phyloP scores from a whole-genome alignment of 2,113 vertebrate genomes.

The Martes martes region DNA sequence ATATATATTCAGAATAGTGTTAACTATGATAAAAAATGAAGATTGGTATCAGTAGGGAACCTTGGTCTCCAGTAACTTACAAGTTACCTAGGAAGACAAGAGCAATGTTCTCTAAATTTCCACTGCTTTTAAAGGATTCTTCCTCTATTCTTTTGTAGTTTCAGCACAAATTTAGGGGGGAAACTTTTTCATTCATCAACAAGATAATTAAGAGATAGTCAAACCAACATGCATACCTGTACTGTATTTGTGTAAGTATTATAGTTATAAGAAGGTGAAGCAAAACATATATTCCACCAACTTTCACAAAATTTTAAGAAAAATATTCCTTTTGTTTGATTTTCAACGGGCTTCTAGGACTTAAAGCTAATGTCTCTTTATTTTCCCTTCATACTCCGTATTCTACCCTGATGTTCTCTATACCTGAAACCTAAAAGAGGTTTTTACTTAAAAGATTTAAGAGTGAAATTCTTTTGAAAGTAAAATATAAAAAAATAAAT shows the following conservation, averaged over 20 bases:
- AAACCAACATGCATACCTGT: not conserved
- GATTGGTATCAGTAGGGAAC: not conserved
- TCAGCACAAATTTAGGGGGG: not conserved
- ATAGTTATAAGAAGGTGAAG: not conserved
- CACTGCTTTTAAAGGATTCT: not conserved
- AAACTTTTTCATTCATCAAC: not conserved
- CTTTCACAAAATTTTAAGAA: not conserved
- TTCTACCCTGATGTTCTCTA: not conserved
- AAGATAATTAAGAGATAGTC: not conserved
- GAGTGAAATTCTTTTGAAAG: not conserved
- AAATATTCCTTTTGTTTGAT: not conserved
- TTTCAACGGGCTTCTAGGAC: not conserved
- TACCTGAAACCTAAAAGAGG: not conserved
- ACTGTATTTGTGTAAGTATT: not conserved
- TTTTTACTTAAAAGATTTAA: not conserved
- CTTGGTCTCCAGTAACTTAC: not conserved
- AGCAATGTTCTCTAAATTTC: not conserved
- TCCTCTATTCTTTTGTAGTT: not conserved
- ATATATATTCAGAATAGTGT: not conserved
- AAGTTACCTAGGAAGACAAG: not conserved
- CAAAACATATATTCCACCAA: not conserved
- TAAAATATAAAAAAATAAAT: not conserved
- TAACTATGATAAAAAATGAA: not conserved
- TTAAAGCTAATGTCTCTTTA: not conserved
- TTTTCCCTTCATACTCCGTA: not conserved